Evolutionary conservation across 2,888 invertebrate species (phyloP).

Genomic region (Caenorhabditis sp.): DNA sequence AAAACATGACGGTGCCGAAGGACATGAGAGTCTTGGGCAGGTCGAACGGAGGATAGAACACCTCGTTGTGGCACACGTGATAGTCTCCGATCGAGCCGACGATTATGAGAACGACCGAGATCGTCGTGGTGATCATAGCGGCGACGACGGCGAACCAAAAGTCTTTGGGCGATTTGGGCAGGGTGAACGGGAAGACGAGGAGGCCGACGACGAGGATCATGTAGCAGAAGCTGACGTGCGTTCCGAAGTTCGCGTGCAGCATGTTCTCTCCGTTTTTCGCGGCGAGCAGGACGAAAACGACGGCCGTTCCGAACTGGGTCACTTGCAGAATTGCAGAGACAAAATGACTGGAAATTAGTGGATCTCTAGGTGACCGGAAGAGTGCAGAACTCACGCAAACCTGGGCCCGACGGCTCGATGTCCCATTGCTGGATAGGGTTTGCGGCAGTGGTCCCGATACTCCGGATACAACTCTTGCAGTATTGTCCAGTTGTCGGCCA

Average conservation of each 20-base stretch:
- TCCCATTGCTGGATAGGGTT: slow-evolving; percentile 77
- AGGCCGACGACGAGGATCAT: slow-evolving; percentile 71
- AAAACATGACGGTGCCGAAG: slow-evolving; percentile 77
- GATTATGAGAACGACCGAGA: slow-evolving; percentile 71
- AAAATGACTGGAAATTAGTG: slow-evolving; percentile 61
- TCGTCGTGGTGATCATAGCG: slow-evolving; percentile 74
- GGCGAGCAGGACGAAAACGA: slow-evolving; percentile 75
- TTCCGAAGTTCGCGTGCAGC: slow-evolving; percentile 62
- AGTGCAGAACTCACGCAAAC: slow-evolving; percentile 65
- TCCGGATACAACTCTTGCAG: slow-evolving; percentile 59
- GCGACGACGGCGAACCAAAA: slow-evolving; percentile 76
- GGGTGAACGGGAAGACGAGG: slow-evolving; percentile 74
- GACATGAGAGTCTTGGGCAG: slow-evolving; percentile 70
- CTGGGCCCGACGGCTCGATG: slow-evolving; percentile 68
- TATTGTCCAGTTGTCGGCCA: slow-evolving; percentile 72
- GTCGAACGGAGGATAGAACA: slow-evolving; percentile 65
- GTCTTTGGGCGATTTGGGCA: slow-evolving; percentile 76
- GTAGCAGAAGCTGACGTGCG: slow-evolving; percentile 69
- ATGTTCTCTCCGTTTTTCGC: slow-evolving; percentile 75
- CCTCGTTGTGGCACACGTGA: slow-evolving; percentile 57
- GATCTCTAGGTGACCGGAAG: background rate
- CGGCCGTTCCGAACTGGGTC: slow-evolving; percentile 76
- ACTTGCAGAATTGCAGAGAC: slow-evolving; percentile 72
- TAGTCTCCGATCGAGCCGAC: slow-evolving; percentile 66
- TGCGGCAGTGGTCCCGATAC: slow-evolving; percentile 73